A percentile compares a stretch with the other conserved stretches of the same genome.
Evolutionary conservation across 1,140 invertebrate species (phyloP).

Genomic region (Cydia pomonella): DNA sequence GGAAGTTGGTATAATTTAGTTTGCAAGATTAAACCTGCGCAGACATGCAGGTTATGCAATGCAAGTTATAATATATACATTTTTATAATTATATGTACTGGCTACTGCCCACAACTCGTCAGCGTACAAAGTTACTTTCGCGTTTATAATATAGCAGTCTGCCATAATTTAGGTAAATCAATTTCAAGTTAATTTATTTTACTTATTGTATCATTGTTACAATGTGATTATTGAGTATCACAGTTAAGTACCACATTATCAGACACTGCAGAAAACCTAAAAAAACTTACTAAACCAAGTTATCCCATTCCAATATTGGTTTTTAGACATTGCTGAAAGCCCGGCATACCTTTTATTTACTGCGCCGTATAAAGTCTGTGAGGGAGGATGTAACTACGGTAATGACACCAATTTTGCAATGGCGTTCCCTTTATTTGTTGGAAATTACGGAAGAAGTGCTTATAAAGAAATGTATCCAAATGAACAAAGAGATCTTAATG

Average conservation of each 20-base stretch:
- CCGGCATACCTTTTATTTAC: slow-evolving; percentile 57
- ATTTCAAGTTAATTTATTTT: too few relatives aligned
- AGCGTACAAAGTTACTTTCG: too few relatives aligned
- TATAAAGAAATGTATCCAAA: slow-evolving; percentile 45
- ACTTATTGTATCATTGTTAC: too few relatives aligned
- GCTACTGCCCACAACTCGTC: too few relatives aligned
- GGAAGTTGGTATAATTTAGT: too few relatives aligned
- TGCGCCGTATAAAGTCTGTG: slow-evolving; percentile 61
- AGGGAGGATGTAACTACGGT: slow-evolving; percentile 47
- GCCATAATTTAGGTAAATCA: too few relatives aligned
- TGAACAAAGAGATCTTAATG: neutral
- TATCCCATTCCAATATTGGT: slow-evolving; percentile 39
- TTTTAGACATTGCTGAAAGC: slow-evolving; percentile 48
- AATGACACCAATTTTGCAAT: slow-evolving; percentile 44
- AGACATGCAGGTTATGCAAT: too few relatives aligned
- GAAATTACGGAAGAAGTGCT: slow-evolving; percentile 39
- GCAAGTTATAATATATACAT: too few relatives aligned
- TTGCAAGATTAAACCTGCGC: too few relatives aligned
- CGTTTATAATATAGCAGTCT: too few relatives aligned
- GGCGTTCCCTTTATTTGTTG: slow-evolving; percentile 57
- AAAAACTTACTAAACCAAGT: neutral
- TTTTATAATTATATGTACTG: too few relatives aligned
- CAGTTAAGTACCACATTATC: neutral
- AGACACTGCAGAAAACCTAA: slow-evolving; percentile 41
- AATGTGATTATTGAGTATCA: too few relatives aligned